Evolutionary conservation across 1,140 invertebrate genomes (phyloP).

Genomic region (Polyergus mexicanus): DNA sequence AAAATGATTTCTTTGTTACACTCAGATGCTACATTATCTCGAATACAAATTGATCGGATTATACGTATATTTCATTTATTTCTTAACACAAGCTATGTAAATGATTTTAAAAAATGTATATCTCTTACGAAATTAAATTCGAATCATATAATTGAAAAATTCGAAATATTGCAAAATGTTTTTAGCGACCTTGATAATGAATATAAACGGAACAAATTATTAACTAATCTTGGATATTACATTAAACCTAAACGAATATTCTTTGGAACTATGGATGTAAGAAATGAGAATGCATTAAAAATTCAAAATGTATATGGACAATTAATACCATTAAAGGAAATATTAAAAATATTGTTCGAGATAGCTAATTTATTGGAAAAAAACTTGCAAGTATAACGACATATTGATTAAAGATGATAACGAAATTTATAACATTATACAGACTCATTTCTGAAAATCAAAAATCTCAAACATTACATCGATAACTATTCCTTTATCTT

Average conservation of each 20-base stretch:
- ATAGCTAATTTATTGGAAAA: too few species aligned
- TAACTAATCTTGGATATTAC: conserved; percentile 6
- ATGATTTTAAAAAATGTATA: neutral
- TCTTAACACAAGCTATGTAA: conserved; percentile 27
- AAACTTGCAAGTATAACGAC: too few species aligned
- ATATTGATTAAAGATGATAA: too few species aligned
- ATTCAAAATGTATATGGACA: conserved; percentile 10
- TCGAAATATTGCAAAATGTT: too few species aligned
- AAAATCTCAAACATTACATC: too few species aligned
- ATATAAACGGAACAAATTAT: conserved; percentile 12
- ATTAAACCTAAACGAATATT: conserved; percentile 4
- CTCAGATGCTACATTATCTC: conserved; percentile 24
- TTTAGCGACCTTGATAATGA: neutral
- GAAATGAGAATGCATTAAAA: neutral
- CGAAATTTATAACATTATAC: too few species aligned
- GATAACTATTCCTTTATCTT: too few species aligned
- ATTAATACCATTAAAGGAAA: neutral
- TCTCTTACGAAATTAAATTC: conserved; percentile 1
- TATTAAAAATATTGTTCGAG: too few species aligned
- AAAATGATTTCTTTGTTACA: conserved; percentile 34
- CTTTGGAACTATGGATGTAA: conserved; percentile 23
- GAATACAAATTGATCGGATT: too few species aligned
- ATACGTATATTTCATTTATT: neutral
- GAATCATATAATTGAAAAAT: neutral
- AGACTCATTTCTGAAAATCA: too few species aligned